Evolutionary conservation across 2,888 invertebrate species (phyloP).

Genomic region (Ennomos fuscantarius): DNA sequence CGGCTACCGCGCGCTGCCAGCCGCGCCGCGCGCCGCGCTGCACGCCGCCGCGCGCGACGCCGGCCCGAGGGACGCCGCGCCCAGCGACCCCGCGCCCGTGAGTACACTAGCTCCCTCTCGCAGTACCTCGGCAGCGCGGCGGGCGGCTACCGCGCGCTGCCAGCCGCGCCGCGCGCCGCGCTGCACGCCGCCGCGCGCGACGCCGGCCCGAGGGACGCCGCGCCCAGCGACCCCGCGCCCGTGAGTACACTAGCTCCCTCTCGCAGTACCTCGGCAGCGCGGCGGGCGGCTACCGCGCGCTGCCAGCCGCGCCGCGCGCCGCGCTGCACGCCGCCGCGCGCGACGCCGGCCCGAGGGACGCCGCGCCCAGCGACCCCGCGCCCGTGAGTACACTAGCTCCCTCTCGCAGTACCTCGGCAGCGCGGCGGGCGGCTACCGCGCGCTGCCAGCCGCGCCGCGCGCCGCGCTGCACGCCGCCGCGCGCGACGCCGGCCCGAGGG

Average conservation of each 20-base stretch:
- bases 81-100: slow-evolving; percentile 4
- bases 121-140: slow-evolving; percentile 96
- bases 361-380: slow-evolving; percentile 24
- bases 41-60: slow-evolving; percentile 82
- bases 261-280: slow-evolving; percentile 96
- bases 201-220: slow-evolving; percentile 85
- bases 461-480: slow-evolving; percentile 87
- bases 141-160: slow-evolving; percentile 95
- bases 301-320: slow-evolving; percentile 92
- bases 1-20: slow-evolving; percentile 95
- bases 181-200: slow-evolving; percentile 85
- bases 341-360: slow-evolving; percentile 85
- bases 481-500: slow-evolving; percentile 86
- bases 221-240: slow-evolving; percentile 18
- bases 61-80: slow-evolving; percentile 82
- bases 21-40: slow-evolving; percentile 91
- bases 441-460: slow-evolving; percentile 93
- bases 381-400: slow-evolving; percentile 84
- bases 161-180: slow-evolving; percentile 91
- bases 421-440: slow-evolving; percentile 94
- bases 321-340: slow-evolving; percentile 87
- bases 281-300: slow-evolving; percentile 94
- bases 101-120: slow-evolving; percentile 92
- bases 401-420: slow-evolving; percentile 97
- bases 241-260: slow-evolving; percentile 88